phyloP scores from a whole-genome alignment of 2,113 vertebrate species.

The Electrona antarctica region DNA sequence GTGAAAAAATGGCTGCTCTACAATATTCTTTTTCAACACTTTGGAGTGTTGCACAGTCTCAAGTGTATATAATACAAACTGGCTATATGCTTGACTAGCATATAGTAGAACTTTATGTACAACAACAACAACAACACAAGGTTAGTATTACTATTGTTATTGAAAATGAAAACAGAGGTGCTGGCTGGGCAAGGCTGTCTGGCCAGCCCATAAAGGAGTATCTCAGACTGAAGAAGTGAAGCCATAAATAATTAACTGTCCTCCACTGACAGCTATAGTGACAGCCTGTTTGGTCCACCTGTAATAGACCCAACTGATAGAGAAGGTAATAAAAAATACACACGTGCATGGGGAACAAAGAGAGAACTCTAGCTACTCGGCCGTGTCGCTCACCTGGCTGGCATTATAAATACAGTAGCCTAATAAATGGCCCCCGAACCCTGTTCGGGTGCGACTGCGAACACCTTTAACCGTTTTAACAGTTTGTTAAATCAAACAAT shows the following conservation, averaged over 20 bases:
- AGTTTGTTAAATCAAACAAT: neutral
- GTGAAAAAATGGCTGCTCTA: no score
- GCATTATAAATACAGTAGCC: neutral
- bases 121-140: no score
- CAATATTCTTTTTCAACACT: no score
- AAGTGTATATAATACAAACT: no score
- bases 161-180: no score
- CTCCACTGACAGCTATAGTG: conserved; percentile 39
- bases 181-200: no score
- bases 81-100: no score
- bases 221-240: neutral
- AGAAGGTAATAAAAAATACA: conserved; percentile 48
- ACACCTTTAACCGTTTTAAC: conserved; percentile 38
- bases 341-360: neutral
- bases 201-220: no score
- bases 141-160: no score
- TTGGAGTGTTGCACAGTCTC: no score
- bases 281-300: conserved; percentile 42
- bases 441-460: neutral
- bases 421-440: neutral
- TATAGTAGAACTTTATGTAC: no score
- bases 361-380: neutral
- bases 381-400: neutral
- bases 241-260: conserved; percentile 77
- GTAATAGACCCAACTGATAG: conserved; percentile 48